These are phyloP conservation scores for Pao palembangensis DNA, from an alignment of 2,113 vertebrate genomes.

Conservation along the genomic window DNA sequence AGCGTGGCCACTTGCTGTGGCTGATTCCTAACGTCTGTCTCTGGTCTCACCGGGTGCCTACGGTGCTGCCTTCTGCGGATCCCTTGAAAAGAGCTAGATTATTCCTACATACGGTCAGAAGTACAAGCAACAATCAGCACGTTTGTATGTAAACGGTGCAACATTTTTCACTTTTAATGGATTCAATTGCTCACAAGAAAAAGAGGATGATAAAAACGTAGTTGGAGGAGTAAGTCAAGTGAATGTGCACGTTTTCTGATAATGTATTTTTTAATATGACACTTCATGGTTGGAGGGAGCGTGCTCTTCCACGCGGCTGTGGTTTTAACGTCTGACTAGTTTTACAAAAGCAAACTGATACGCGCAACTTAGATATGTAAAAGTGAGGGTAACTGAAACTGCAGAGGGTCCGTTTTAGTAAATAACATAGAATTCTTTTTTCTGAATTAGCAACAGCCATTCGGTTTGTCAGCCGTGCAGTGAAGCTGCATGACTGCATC, in stretches of 20 bases:
- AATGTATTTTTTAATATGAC: conserved; percentile 49
- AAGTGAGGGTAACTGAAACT: conserved; percentile 62
- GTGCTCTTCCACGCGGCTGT: conserved; percentile 41
- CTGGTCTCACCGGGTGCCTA: conserved; percentile 44
- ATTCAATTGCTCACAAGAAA: conserved; percentile 44
- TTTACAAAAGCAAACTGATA: conserved; percentile 65
- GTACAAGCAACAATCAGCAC: conserved; percentile 46
- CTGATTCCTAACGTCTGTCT: conserved; percentile 42
- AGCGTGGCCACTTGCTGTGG: conserved; percentile 42
- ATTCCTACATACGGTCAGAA: conserved; percentile 32
- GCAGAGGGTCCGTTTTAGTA: conserved; percentile 66
- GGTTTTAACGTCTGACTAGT: conserved; percentile 45
- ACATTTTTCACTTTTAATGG: conserved; percentile 41
- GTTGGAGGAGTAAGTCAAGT: conserved; percentile 30
- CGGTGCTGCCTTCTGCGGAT: conserved; percentile 36
- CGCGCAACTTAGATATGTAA: conserved; percentile 61
- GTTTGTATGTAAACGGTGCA: conserved; percentile 41
- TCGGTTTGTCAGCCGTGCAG: conserved; percentile 36
- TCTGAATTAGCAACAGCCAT: conserved; percentile 51
- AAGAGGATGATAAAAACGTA: conserved; percentile 52
- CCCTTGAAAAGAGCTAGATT: conserved; percentile 19
- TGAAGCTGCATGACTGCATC: conserved; percentile 45
- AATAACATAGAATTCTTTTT: conserved; percentile 63
- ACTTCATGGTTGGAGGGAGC: conserved; percentile 9
- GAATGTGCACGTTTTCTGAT: conserved; percentile 27